phyloP scores from a whole-genome alignment of 2,113 vertebrate species.

The Phyllostomus discolor region DNA sequence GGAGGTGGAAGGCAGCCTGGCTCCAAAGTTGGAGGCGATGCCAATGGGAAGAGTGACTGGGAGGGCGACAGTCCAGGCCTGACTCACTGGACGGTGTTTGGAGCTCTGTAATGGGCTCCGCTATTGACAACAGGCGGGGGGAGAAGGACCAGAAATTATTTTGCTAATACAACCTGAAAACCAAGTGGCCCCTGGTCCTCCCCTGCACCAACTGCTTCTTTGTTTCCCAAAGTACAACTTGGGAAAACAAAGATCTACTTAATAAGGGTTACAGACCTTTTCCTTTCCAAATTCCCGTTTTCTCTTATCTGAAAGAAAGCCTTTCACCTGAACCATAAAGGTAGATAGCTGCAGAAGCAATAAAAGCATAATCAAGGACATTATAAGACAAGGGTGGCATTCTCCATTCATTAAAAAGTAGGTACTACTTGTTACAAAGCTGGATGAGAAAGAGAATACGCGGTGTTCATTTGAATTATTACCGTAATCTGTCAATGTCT shows the following conservation, averaged over 20 bases:
- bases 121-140: neutral
- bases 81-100: neutral
- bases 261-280: neutral
- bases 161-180: neutral
- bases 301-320: conserved; percentile 17
- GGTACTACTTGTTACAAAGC: neutral
- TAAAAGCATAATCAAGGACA: conserved; percentile 29
- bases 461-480: neutral
- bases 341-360: conserved; percentile 1
- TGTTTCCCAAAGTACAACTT: neutral
- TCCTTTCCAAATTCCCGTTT: neutral
- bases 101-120: neutral
- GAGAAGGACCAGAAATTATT: neutral
- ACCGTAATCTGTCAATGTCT: neutral
- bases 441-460: neutral
- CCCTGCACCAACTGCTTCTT: neutral
- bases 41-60: neutral
- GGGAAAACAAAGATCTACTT: neutral
- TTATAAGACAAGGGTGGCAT: neutral
- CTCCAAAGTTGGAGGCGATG: neutral
- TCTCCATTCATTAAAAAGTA: conserved; percentile 10
- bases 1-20: neutral
- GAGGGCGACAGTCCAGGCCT: neutral
- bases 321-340: conserved; percentile 32
- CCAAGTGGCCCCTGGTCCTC: neutral